Evolutionary conservation across 2,888 invertebrate genomes (phyloP).

Genomic region (Caenorhabditis zanzibari): DNA sequence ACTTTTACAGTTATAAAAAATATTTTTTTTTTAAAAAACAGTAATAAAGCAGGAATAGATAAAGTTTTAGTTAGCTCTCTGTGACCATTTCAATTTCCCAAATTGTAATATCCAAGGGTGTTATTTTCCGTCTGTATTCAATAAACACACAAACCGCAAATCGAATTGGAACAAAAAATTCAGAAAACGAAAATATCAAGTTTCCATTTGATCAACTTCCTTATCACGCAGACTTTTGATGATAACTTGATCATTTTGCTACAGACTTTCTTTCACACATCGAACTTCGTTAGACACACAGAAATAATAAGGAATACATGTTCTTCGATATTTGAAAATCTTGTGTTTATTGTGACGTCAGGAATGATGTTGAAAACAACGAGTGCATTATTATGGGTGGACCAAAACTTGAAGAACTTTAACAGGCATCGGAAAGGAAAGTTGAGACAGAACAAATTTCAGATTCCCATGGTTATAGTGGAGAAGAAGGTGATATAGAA

Average conservation of each 20-base stretch:
- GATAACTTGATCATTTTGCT: conserved; percentile 1
- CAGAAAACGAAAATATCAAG: background rate
- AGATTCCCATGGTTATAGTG: conserved; percentile 8
- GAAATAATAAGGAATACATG: background rate
- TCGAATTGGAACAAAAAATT: background rate
- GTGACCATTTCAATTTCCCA: too few relatives aligned
- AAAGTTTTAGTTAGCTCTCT: too few relatives aligned
- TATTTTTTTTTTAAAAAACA: too few relatives aligned
- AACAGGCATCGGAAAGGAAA: background rate
- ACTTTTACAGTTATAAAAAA: too few relatives aligned
- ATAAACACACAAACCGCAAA: too few relatives aligned
- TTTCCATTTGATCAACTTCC: background rate
- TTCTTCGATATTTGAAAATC: conserved; percentile 30
- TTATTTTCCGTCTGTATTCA: too few relatives aligned
- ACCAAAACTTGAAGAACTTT: background rate
- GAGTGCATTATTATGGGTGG: conserved; percentile 2
- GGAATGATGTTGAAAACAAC: background rate
- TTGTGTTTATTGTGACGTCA: conserved; percentile 22
- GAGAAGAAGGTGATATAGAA: background rate
- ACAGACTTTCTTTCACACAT: background rate
- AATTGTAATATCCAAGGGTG: too few relatives aligned
- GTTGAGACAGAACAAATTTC: background rate
- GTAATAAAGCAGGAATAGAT: too few relatives aligned
- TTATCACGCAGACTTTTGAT: background rate
- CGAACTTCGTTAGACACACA: too few relatives aligned